phyloP scores from a whole-genome alignment of 2,888 invertebrate genomes.

The Eilema depressum region DNA sequence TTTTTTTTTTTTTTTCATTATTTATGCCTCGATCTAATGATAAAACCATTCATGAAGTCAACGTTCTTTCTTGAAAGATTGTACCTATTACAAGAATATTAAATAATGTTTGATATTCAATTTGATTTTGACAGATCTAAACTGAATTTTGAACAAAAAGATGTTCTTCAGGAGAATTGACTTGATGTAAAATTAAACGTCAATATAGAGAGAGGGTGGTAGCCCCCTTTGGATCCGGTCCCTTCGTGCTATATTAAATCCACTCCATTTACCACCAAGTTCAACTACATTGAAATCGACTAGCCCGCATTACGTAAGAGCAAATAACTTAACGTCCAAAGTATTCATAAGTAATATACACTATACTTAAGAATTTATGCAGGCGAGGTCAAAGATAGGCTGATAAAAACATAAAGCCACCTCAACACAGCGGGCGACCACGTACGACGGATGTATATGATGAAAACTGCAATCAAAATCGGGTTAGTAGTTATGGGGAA shows the following conservation, averaged over 20 bases:
- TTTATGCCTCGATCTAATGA: no score
- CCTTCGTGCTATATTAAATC: background rate
- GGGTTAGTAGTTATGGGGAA: no score
- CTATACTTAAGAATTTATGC: conserved; percentile 41
- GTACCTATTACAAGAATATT: no score
- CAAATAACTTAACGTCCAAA: conserved; percentile 26
- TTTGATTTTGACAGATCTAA: no score
- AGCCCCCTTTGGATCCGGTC: background rate
- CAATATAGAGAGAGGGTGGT: background rate
- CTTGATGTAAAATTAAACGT: no score
- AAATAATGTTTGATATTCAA: no score
- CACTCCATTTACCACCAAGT: conserved; percentile 11
- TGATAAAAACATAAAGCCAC: conserved; percentile 30
- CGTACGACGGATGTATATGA: background rate
- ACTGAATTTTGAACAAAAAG: no score
- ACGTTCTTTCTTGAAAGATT: no score
- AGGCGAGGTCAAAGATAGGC: conserved; percentile 50
- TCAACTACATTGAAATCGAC: conserved; percentile 12
- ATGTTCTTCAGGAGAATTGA: no score
- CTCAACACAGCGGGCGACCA: background rate
- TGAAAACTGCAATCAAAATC: no score
- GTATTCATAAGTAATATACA: conserved; percentile 33
- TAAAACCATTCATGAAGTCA: no score
- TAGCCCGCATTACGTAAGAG: conserved; percentile 21
- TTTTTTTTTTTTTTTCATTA: no score